Evolutionary conservation across 2,113 vertebrate species (phyloP), one percentile per base, ranked within the genome.

Genomic region (Grammomys surdaster): DNA sequence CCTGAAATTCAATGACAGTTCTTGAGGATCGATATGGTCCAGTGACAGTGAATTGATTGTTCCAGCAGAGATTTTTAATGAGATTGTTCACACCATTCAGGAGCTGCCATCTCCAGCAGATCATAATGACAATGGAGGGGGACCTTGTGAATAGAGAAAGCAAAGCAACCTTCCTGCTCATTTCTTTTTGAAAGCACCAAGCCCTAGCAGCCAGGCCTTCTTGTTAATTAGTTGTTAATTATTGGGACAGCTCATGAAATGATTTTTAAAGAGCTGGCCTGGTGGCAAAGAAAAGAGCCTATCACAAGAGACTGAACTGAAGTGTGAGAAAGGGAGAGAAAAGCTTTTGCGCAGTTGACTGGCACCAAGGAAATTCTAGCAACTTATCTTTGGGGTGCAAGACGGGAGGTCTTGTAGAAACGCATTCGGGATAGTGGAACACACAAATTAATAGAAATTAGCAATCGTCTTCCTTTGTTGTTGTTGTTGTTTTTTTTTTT

Each of bases 191-290:
- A 95, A 96, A 97, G 72, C 76, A 82, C 88, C 90, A 94, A 72
- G 60, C 81, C 67, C 87, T 33, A 96, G 91, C 90, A 95, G 93
- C 43, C 88, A 92, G 90, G 77, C 90, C 92, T 96, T 92, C 95
- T 92, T 96, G 92, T 97, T 97, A 97, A 98, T 97, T 96, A 95
- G 92, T 96, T 96, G 95, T 95, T 97, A 97, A 95, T 97, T 96
- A 97, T 89, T 82, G 96, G 91, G 90, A 96, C 88, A 91, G 94
- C 92, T 89, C 60, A 28, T 96, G 97, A 96, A 97, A 84, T 95
- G 95, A 67, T 95, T 97, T 67, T 93, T 96, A 96, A 97, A 96
- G 80, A 97, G 93, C 94, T 96, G 77, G 92, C 63, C 88, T 76
- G 56, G 88, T 87, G 88, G 89, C 88, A 90, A 94, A 96, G 88